Base-by-base conservation (phyloP, 2,888 invertebrate genomes). In the Desoria tigrina region DNA sequence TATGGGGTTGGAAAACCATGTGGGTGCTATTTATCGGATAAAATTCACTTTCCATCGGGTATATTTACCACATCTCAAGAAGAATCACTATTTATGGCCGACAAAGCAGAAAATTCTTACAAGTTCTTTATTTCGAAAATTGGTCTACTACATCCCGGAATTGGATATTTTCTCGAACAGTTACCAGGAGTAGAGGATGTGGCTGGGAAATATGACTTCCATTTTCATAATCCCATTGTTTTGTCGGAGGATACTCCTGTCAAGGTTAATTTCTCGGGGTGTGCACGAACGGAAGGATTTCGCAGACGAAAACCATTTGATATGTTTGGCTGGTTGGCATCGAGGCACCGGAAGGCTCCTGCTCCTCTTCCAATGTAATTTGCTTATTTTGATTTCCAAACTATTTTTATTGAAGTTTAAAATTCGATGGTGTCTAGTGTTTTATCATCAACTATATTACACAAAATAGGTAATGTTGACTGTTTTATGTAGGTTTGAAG, bases 151-250 rank as follows among this genome's bases (percentile, higher is more conserved):
- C 92, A 93, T 77, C 90, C 90, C 77, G 90, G 92, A 2, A 84
- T 94, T 28, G 87, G 90, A 78, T 94, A 93, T 80, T 82, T 96
- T 28, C 84, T 95, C 39, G 95, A 96, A 79, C 96, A n/a, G n/a
- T n/a, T n/a, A n/a, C n/a, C n/a, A n/a, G n/a, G n/a, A n/a, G n/a
- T n/a, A n/a, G n/a, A n/a, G 96, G 80, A 85, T 76, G 90, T 90
- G 77, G 84, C 83, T 75, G 86, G 85, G 28, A 28, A 62, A 56
- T 54, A 71, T 60, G 57, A 53, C 28, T 65, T 74, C 66, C 26
- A 16, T 4, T 65, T 57, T 42, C 42, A 50, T n/a, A 58, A 24
- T 11, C 53, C 68, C 9, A 51, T 54, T 39, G 76, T 62, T 11
- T 58, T 54, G 32, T 42, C 55, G 9, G n/a, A 61, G 26, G 45